These are phyloP conservation scores for Sclerurus mexicanus DNA, from an alignment of 2,113 vertebrate genomes.

Conservation along the genomic window DNA sequence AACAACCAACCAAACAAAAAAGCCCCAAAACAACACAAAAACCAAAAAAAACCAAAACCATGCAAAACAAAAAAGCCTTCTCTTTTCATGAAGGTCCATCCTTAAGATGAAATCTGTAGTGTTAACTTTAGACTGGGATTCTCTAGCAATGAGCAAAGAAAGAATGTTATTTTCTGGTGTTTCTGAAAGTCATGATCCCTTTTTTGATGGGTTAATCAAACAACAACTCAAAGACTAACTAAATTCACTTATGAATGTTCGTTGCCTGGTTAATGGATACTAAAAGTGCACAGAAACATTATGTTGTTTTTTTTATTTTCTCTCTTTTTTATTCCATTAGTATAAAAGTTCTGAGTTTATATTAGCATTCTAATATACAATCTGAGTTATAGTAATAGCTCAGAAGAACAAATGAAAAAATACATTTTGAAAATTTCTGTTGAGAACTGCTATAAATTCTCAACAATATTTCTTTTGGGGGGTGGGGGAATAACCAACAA, in stretches of 20 bases:
- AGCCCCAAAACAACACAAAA: background rate
- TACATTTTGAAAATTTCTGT: background rate
- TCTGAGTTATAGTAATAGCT: background rate
- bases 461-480: background rate
- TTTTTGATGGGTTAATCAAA: background rate
- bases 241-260: background rate
- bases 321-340: background rate
- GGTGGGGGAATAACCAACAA: background rate
- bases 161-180: background rate
- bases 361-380: background rate
- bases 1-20: background rate
- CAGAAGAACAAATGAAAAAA: background rate
- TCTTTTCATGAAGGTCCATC: background rate
- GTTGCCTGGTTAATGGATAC: background rate
- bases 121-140: background rate
- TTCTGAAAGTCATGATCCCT: background rate
- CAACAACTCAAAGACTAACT: background rate
- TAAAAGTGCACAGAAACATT: background rate
- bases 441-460: background rate
- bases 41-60: no score
- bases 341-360: background rate
- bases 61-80: no score
- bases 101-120: background rate
- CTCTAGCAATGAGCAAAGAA: background rate
- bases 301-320: background rate